These are phyloP conservation scores for Perizoma flavofasciatum DNA, from an alignment of 2,888 invertebrate species.

Conservation along the genomic window DNA sequence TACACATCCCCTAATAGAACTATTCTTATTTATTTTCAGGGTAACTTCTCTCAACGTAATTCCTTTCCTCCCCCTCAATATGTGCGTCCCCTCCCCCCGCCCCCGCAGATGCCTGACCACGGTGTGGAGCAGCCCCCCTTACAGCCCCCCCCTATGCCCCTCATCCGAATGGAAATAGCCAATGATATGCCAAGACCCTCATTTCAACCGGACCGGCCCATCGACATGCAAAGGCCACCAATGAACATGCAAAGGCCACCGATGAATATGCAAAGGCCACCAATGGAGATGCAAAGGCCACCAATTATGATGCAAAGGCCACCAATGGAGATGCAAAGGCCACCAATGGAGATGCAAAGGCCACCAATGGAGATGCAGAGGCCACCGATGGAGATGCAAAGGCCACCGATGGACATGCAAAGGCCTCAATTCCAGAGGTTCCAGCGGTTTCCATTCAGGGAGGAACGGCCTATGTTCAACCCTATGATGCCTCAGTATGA, in stretches of 20 bases:
- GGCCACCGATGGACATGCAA: conserved; percentile 26
- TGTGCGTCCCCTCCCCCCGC: conserved; percentile 33
- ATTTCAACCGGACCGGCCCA: conserved; percentile 31
- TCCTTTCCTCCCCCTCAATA: conserved; percentile 54
- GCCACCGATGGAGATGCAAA: conserved; percentile 1
- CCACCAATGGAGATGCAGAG: conserved; percentile 45
- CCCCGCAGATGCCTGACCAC: conserved; percentile 41
- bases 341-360: conserved; percentile 42
- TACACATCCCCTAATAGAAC: too few species aligned
- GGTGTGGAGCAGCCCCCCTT: neutral
- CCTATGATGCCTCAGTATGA: conserved; percentile 53
- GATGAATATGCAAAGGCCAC: conserved; percentile 18
- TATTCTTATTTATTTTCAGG: conserved; percentile 50
- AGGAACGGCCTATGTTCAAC: conserved; percentile 32
- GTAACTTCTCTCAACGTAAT: conserved; percentile 60
- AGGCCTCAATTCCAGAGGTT: conserved; percentile 41
- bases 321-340: conserved; percentile 38
- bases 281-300: neutral
- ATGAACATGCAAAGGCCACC: conserved; percentile 39
- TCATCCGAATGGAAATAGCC: conserved; percentile 23
- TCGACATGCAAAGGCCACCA: conserved; percentile 33
- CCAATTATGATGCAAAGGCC: too few species aligned
- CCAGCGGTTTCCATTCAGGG: conserved; percentile 32
- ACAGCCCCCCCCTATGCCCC: conserved; percentile 7
- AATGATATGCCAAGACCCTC: conserved; percentile 13